Percentiles rank a stretch among this genome's conserved stretches.
These are phyloP conservation scores for Xestoiulus laeticollis DNA, from an alignment of 2,888 invertebrate genomes.

Conservation along the genomic window DNA sequence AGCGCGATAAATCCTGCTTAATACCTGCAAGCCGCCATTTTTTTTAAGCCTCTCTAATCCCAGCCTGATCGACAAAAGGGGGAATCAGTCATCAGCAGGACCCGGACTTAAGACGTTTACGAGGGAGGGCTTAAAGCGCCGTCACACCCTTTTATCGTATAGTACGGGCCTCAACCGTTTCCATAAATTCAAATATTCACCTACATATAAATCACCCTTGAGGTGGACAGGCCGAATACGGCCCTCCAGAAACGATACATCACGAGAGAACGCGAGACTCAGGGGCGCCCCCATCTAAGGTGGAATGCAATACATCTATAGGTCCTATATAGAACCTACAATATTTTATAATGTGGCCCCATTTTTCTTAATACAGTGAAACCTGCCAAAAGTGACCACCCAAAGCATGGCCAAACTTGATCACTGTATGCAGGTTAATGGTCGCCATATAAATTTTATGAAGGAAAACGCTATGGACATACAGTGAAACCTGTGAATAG, in stretches of 20 bases:
- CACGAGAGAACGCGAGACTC: background rate
- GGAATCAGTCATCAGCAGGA: background rate
- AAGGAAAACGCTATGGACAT: too few relatives aligned
- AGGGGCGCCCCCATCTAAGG: too few relatives aligned
- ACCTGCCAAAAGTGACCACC: too few relatives aligned
- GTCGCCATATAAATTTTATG: too few relatives aligned
- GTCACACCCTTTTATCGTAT: background rate
- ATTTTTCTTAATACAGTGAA: too few relatives aligned
- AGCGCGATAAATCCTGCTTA: background rate
- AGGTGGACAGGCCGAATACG: background rate
- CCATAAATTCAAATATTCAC: background rate
- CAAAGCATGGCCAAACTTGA: too few relatives aligned
- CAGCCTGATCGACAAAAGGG: too few relatives aligned
- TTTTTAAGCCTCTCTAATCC: background rate
- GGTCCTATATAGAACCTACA: too few relatives aligned
- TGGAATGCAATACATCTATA: too few relatives aligned
- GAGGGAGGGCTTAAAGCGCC: background rate
- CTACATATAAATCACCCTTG: background rate
- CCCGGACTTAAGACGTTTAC: background rate
- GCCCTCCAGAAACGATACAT: background rate
- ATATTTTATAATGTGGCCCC: too few relatives aligned
- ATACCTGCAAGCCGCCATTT: background rate
- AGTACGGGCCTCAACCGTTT: background rate
- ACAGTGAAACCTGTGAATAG: too few relatives aligned
- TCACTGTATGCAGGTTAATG: too few relatives aligned